Base-by-base conservation (phyloP, 2,113 vertebrate genomes). In the Anhinga anhinga region DNA sequence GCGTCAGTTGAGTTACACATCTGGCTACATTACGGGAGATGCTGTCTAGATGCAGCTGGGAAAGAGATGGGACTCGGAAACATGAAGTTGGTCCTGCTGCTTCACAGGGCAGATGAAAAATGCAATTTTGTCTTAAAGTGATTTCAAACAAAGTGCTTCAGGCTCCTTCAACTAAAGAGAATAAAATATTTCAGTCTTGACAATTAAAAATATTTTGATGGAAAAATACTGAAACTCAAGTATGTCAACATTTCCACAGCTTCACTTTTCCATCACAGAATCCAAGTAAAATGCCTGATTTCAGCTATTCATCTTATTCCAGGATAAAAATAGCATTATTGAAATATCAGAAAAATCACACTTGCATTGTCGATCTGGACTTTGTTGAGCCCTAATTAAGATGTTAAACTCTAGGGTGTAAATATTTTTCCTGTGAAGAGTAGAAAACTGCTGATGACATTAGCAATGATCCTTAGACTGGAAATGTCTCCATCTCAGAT, bases 401-500 rank as follows among this genome's bases (percentile, higher is more conserved):
- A 79, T n/a, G 50, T 82, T 56, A 77, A 86, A 80, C 82, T 66
- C 40, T 7, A 62, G 45, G 9, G 32, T 78, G 63, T 66, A 92
- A 78, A 78, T 91, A 81, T 67, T 76, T 91, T 66, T 67, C 62
- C 66, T 62, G 32, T 16, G 55, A 79, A 82, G 53, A 59, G 40
- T 4, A 92, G 42, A 88, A 96, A 96, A 61, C 67, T 5, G 3
- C 77, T 87, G 36, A 30, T 88, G 50, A 58, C 59, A 55, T 62
- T 82, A 93, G 38, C 82, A 96, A 45, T 94, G 88, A 93, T 90
- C 76, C 63, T 85, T 80, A 77, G 45, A 47, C 80, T 90, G 88
- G 70, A 94, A 80, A 91, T 61, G 58, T 83, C 92, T 96, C 85
- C 42, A 70, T 94, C 77, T 85, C 65, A 92, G 81, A 85, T 92